A percentile compares a stretch with the other conserved stretches of the same genome.
These are phyloP conservation scores for Drosophila nannoptera DNA, from an alignment of 1,140 invertebrate genomes.

Conservation along the genomic window DNA sequence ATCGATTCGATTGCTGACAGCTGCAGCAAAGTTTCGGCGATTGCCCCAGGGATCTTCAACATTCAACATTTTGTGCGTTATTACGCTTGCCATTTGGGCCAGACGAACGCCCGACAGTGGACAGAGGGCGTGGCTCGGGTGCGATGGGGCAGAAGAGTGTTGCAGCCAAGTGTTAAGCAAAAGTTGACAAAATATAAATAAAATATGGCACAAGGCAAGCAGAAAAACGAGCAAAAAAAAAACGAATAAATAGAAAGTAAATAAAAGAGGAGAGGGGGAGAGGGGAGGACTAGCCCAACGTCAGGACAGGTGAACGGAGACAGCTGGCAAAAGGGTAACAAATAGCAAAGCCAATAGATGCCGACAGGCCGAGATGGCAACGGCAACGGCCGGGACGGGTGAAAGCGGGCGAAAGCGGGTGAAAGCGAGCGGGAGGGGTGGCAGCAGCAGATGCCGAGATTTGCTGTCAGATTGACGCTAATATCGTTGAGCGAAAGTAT, in stretches of 20 bases:
- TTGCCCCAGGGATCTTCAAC: conserved; percentile 29
- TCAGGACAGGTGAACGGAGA: conserved; percentile 57
- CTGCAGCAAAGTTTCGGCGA: conserved; percentile 10
- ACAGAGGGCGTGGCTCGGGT: not conserved
- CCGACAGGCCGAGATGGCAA: not conserved
- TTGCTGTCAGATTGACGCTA: conserved; percentile 60
- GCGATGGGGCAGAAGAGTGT: not conserved
- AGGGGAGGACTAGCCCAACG: conserved; percentile 15
- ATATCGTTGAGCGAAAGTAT: conserved; percentile 56
- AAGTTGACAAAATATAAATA: conserved; percentile 75
- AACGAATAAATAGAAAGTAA: not conserved
- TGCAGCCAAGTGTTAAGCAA: conserved; percentile 45
- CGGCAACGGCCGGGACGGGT: too few relatives aligned
- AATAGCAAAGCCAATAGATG: conserved; percentile 33
- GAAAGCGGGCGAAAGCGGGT: too few relatives aligned
- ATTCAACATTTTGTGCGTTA: conserved; percentile 41
- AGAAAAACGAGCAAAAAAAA: too few relatives aligned
- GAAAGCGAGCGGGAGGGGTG: not conserved
- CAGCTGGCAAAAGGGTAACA: conserved; percentile 58
- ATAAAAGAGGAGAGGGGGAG: not conserved
- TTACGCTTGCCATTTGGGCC: conserved; percentile 27
- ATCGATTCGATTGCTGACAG: conserved; percentile 1
- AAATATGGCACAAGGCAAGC: conserved; percentile 64
- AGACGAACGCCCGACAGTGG: too few relatives aligned
- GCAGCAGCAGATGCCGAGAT: conserved; percentile 4